Percentiles rank a stretch among this genome's conserved stretches.
These are phyloP conservation scores for Palaemon carinicauda DNA, from an alignment of 1,140 invertebrate species.

Conservation along the genomic window DNA sequence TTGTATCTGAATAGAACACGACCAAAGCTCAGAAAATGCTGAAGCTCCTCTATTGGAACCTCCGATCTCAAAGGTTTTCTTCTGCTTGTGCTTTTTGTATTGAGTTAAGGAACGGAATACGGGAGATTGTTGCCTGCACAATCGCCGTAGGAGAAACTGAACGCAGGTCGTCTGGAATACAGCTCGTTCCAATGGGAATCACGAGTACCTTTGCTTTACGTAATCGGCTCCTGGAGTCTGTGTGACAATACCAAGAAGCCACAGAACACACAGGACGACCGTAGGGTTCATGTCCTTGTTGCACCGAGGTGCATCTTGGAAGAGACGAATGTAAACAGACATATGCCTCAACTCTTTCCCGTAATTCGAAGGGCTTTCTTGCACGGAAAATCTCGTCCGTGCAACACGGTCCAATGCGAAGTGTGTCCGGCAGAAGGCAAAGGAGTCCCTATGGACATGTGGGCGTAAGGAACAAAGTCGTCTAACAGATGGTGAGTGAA, in stretches of 20 bases:
- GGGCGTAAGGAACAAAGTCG: background rate
- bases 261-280: background rate
- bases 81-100: background rate
- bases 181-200: constrained; percentile 30
- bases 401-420: constrained; percentile 27
- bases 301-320: background rate
- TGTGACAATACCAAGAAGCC: constrained; percentile 4
- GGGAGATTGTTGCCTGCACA: too few species aligned
- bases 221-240: constrained; percentile 22
- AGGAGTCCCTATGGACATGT: constrained; percentile 1
- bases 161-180: constrained; percentile 6
- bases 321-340: background rate
- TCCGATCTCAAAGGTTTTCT: background rate
- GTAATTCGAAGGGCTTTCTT: background rate
- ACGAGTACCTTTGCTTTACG: constrained; percentile 31
- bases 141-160: too few species aligned
- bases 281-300: constrained; percentile 2
- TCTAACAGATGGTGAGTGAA: too few species aligned
- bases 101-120: background rate
- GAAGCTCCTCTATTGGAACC: too few species aligned
- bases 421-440: background rate
- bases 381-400: background rate
- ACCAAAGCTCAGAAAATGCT: too few species aligned
- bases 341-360: background rate
- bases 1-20: too few species aligned